Conservation (phyloP, 35 echinoderm and acorn worm species). For the Patiria miniata region DNA sequence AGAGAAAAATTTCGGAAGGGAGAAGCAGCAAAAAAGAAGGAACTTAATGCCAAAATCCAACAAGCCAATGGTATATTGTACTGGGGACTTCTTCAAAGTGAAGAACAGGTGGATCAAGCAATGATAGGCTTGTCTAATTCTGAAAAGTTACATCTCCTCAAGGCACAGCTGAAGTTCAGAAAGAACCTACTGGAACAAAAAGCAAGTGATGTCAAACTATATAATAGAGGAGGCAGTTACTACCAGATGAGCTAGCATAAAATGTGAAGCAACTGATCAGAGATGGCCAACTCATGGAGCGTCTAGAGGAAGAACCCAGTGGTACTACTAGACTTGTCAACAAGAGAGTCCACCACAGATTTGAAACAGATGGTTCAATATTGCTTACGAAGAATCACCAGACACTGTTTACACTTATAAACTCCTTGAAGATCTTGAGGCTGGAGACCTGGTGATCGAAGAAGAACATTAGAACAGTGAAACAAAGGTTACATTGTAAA, state of each 20-base stretch:
- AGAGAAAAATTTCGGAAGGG: background rate
- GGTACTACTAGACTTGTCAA: background rate
- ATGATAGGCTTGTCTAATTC: background rate
- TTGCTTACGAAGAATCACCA: too few relatives aligned
- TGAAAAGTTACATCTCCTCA: background rate
- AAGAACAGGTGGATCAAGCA: background rate
- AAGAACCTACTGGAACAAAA: constrained; percentile 35
- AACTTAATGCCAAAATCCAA: too few relatives aligned
- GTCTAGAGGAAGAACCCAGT: constrained; percentile 13
- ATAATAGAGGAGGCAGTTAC: constrained; percentile 32
- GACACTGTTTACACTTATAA: too few relatives aligned
- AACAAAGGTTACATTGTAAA: too few relatives aligned
- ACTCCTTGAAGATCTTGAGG: too few relatives aligned
- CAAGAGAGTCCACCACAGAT: constrained; percentile 24
- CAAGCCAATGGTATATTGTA: background rate
- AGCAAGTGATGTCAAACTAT: constrained; percentile 17
- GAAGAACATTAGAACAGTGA: too few relatives aligned
- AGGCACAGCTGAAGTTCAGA: constrained; percentile 27
- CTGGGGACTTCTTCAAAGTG: background rate
- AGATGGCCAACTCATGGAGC: background rate
- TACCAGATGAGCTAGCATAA: constrained; percentile 23
- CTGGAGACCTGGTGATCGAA: too few relatives aligned
- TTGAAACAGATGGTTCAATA: constrained; percentile 12
- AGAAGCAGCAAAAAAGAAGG: background rate
- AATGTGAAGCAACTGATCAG: constrained; percentile 45